A percentile compares a stretch with the other conserved stretches of the same genome.
Evolutionary conservation across 2,113 vertebrate genomes (phyloP).

Genomic region (Chloebia gouldiae): DNA sequence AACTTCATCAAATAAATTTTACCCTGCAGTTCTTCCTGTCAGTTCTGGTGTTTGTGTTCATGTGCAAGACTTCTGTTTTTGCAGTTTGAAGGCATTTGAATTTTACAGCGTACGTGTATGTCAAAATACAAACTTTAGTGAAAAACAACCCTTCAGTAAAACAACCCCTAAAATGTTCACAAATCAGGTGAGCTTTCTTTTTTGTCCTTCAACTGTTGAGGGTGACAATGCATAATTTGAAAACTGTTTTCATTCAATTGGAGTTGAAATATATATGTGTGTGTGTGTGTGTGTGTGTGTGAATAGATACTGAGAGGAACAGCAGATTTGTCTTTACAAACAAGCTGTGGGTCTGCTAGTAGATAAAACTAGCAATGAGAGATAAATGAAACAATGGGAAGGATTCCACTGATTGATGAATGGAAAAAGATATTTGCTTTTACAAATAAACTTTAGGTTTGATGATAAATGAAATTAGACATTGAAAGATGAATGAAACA

Average conservation of each 20-base stretch:
- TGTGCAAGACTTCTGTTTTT: not conserved
- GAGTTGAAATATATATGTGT: fast-evolving
- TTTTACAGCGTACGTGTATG: fast-evolving
- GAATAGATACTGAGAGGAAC: not conserved
- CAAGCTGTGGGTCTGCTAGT: no score
- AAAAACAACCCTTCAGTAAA: not conserved
- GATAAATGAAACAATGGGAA: no score
- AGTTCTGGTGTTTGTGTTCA: not conserved
- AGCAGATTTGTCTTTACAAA: no score
- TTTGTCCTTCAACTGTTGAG: not conserved
- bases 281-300: not conserved
- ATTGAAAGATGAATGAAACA: no score
- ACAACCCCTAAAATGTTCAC: not conserved
- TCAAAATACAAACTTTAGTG: not conserved
- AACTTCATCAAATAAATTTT: not conserved
- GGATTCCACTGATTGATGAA: no score
- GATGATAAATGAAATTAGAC: no score
- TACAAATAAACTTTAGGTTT: no score
- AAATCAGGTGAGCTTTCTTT: not conserved
- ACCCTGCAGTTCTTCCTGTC: not conserved
- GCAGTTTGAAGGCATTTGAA: not conserved
- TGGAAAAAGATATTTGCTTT: no score
- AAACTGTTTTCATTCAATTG: not conserved
- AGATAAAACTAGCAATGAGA: no score
- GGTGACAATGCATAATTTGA: not conserved